Percentiles rank a stretch among this genome's conserved stretches.
Evolutionary conservation across 2,797 vertebrate genomes (phyloP).

Genomic region (Artibeus lituratus): DNA sequence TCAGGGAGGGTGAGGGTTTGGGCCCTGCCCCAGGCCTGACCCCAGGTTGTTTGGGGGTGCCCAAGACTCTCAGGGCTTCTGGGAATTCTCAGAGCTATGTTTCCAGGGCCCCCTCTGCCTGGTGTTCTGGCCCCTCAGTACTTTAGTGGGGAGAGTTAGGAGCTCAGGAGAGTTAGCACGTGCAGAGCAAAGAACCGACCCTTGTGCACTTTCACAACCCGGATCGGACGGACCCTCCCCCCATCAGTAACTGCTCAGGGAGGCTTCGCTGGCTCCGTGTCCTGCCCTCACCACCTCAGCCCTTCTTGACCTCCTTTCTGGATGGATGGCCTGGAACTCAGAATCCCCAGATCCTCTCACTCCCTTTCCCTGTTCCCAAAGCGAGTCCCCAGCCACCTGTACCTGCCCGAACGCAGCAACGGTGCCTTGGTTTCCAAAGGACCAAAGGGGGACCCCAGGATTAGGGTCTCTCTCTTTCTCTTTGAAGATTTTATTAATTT

Average conservation of each 20-base stretch:
- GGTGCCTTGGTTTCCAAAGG: not conserved
- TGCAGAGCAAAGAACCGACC: not conserved
- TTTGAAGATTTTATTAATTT: too few relatives aligned
- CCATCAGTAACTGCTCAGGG: too few relatives aligned
- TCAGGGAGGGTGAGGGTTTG: rapidly evolving
- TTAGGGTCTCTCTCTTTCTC: not conserved
- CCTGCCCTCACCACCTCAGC: not conserved
- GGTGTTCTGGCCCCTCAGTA: not conserved
- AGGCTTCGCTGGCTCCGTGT: not conserved
- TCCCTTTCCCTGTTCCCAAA: not conserved
- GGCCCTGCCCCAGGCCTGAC: not conserved
- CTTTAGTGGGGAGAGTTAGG: not conserved
- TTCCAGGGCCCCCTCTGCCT: not conserved
- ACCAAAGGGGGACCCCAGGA: not conserved
- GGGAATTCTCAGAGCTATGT: not conserved
- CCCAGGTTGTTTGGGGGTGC: not conserved
- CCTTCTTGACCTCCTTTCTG: not conserved
- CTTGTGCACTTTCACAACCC: not conserved
- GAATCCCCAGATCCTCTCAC: not conserved
- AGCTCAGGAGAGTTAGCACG: not conserved
- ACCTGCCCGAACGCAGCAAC: not conserved
- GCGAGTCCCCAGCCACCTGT: not conserved
- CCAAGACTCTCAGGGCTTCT: not conserved
- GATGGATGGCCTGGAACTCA: not conserved
- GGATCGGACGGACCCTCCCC: not conserved